Evolutionary conservation across 2,888 invertebrate genomes (phyloP), one percentile per base, ranked within the genome.

Genomic region (Caenorhabditis wallacei): DNA sequence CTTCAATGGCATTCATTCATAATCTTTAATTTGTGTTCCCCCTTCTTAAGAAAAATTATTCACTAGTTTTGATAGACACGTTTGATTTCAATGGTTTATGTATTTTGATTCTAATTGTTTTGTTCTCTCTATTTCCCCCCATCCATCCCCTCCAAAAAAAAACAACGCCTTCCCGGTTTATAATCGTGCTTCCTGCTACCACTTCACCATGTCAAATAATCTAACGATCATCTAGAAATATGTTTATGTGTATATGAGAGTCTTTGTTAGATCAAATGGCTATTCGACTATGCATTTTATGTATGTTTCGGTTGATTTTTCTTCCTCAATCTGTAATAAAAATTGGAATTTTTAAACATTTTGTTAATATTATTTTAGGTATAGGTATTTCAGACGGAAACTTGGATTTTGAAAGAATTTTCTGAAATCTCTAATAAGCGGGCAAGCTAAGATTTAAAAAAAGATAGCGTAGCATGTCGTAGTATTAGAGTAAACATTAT

Each of bases 11-110:
- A 46, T 30, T 40, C 40, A 35, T 7, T 7, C 35, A 4, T 7
- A 35, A 35, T 35, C 22, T 24, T 8, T 30, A 40, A 59, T 37
- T 53, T 37, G 61, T 56, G 2, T 40, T 51, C 13, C 16, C 18
- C 43, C 24, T 40, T 30, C 30, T 30, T 8, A 8, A 30, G 16
- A 22, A 16, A 57, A 48, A 75, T 53, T 40, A 13, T 53, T 43
- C 43, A 66, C 54, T 71, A 79, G 78, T 59, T n/a, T 63, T 56
- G 24, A 54, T 78, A 78, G 78, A 78, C 78, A 78, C 78, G 69
- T 78, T 76, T 35, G 61, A 46, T 40, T 30, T 30, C 40, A 40
- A 43, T 69, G 69, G 69, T 69, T 40, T 56, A 48, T 48, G 5
- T 35, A 18, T 11, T 10, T 3, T 13, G 4, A 20, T 20, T 51